These are phyloP conservation scores for Paracentrotus lividus DNA, from an alignment of 53 echinoderm and acorn worm species.

Conservation along the genomic window DNA sequence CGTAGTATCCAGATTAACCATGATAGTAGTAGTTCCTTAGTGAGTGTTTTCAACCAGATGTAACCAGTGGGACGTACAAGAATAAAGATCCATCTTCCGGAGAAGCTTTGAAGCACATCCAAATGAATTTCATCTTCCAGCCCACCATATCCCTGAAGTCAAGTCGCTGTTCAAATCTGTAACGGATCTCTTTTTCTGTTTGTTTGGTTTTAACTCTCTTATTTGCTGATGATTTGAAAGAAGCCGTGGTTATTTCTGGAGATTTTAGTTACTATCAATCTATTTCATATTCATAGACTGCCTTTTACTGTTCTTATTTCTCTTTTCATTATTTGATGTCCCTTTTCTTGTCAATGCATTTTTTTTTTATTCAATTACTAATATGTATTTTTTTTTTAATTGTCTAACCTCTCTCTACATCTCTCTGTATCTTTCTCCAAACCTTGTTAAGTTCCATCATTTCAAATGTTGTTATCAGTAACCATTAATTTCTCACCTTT, in stretches of 20 bases:
- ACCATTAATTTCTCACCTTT: background rate
- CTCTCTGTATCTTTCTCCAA: too few species aligned
- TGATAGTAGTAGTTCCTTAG: constrained; percentile 26
- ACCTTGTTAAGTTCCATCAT: background rate
- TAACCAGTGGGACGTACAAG: background rate
- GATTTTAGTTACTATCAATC: too few species aligned
- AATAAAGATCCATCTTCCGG: constrained; percentile 21
- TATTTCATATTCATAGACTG: too few species aligned
- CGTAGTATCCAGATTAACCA: background rate
- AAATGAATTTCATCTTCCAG: constrained; percentile 27
- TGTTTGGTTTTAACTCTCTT: too few species aligned
- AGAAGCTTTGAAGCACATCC: background rate
- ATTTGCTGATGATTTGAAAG: too few species aligned
- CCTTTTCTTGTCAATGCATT: too few species aligned
- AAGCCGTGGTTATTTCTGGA: too few species aligned
- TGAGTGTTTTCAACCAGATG: constrained; percentile 13
- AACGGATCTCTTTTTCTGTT: background rate
- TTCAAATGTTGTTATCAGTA: background rate
- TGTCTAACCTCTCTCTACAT: too few species aligned
- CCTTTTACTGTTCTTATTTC: too few species aligned
- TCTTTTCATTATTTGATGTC: too few species aligned
- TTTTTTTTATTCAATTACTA: too few species aligned
- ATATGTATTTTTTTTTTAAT: too few species aligned
- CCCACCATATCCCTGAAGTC: constrained; percentile 2
- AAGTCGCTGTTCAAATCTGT: background rate